Percentiles rank a stretch among this genome's conserved stretches.
These are phyloP conservation scores for Charanyca ferruginea DNA, from an alignment of 2,888 invertebrate species.

Conservation along the genomic window DNA sequence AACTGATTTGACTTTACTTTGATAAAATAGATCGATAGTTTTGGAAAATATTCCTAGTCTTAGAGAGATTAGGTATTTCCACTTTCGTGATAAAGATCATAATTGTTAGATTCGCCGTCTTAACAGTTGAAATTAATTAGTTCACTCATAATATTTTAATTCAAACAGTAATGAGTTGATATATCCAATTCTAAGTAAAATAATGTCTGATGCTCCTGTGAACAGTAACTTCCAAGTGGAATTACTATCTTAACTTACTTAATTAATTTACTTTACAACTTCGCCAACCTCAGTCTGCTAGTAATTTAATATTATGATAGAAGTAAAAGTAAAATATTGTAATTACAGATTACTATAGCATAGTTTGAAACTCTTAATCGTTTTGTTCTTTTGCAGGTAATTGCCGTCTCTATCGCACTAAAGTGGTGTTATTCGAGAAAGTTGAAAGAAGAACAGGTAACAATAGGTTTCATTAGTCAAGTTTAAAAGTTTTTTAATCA, in stretches of 20 bases:
- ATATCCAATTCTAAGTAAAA: not conserved
- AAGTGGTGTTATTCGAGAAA: constrained; percentile 45
- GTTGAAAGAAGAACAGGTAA: constrained; percentile 53
- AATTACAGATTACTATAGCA: constrained; percentile 33
- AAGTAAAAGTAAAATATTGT: constrained; percentile 47
- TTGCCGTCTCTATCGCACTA: constrained; percentile 53
- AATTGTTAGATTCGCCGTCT: not conserved
- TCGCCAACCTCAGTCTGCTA: constrained; percentile 23
- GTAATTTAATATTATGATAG: constrained; percentile 26
- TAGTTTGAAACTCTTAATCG: constrained; percentile 58
- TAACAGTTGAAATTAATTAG: not conserved
- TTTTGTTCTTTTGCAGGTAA: constrained; percentile 75
- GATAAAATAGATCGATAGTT: constrained; percentile 20
- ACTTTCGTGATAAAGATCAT: not conserved
- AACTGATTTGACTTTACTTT: constrained; percentile 11
- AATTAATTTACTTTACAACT: constrained; percentile 34
- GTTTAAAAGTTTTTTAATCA: constrained; percentile 13
- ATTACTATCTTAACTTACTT: constrained; percentile 17
- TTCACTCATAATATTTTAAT: not conserved
- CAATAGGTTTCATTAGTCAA: constrained; percentile 10
- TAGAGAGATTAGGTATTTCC: no score
- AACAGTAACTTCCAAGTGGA: constrained; percentile 26
- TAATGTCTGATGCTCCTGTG: constrained; percentile 6
- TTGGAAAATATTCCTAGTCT: not conserved
- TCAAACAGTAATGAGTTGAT: not conserved